phyloP scores from a whole-genome alignment of 2,113 vertebrate genomes.

The Procavia capensis region DNA sequence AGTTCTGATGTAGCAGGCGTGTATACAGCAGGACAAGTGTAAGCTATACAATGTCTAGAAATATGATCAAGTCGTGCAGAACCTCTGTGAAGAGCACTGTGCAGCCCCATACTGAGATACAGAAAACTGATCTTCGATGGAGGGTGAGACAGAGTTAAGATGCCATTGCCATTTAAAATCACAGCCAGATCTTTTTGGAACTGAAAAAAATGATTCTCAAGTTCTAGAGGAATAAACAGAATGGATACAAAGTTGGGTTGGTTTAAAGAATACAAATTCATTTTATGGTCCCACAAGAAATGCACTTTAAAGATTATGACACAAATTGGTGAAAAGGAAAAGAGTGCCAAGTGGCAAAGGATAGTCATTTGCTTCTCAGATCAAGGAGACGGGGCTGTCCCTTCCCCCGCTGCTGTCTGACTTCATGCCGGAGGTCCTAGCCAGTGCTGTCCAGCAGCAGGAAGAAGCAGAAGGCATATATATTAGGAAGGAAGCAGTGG shows the following conservation, averaged over 20 bases:
- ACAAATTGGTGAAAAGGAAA: slow-evolving; percentile 8
- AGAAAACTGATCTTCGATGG: background rate
- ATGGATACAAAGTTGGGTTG: background rate
- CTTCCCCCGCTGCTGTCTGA: background rate
- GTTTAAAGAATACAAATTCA: background rate
- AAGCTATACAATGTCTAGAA: background rate
- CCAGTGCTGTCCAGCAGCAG: background rate
- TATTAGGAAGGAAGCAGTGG: background rate
- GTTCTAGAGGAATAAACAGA: background rate
- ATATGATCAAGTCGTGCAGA: background rate
- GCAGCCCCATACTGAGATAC: background rate
- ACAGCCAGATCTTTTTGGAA: slow-evolving; percentile 32
- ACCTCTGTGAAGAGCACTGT: background rate
- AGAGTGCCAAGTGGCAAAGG: background rate
- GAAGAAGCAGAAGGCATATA: background rate
- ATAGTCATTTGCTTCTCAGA: background rate
- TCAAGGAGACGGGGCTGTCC: background rate
- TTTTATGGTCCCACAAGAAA: background rate
- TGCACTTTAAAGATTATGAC: background rate
- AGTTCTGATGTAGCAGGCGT: too few species aligned
- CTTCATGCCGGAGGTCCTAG: background rate
- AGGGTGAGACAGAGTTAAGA: background rate
- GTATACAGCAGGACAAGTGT: background rate
- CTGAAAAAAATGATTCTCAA: slow-evolving; percentile 30
- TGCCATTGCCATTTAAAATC: slow-evolving; percentile 5